These are phyloP conservation scores for Allophyes oxyacanthae DNA, from an alignment of 2,888 invertebrate species.

Conservation along the genomic window DNA sequence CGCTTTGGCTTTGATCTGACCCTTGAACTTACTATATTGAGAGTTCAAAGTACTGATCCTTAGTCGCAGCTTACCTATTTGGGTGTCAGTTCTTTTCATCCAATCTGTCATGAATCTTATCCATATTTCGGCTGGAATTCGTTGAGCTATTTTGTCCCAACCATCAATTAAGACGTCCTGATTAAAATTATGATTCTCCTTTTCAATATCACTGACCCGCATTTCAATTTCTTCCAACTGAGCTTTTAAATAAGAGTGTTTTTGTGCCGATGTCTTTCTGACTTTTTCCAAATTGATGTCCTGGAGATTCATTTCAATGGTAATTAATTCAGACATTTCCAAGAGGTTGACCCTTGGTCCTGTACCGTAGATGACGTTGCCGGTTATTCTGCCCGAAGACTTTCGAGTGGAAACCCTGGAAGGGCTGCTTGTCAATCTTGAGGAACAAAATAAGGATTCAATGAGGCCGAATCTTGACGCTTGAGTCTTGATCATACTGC, in stretches of 20 bases:
- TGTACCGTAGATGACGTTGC: conserved; percentile 71
- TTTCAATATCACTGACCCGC: conserved; percentile 83
- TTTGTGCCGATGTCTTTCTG: conserved; percentile 70
- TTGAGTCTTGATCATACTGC: conserved; percentile 73
- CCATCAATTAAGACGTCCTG: conserved; percentile 85
- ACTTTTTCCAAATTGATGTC: conserved; percentile 68
- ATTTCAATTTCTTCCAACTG: conserved; percentile 89
- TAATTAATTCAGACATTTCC: conserved; percentile 85
- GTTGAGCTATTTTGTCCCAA: conserved; percentile 89
- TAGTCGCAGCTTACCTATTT: conserved; percentile 89
- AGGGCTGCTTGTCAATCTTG: conserved; percentile 57
- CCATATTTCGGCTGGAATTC: conserved; percentile 90
- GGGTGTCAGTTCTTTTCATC: conserved; percentile 86
- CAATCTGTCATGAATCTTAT: conserved; percentile 90
- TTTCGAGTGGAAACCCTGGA: conserved; percentile 70
- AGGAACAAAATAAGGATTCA: conserved; percentile 58
- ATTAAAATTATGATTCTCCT: conserved; percentile 84
- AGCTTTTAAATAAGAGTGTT: conserved; percentile 81
- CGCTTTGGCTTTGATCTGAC: conserved; percentile 86
- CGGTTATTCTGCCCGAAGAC: conserved; percentile 75
- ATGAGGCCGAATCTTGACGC: conserved; percentile 66
- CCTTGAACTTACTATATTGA: conserved; percentile 86
- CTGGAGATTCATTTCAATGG: conserved; percentile 85
- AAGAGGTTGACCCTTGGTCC: conserved; percentile 85
- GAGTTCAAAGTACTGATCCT: conserved; percentile 88